Evolutionary conservation across 2,888 invertebrate genomes (phyloP).

Genomic region (Prosopocoilus inquinatus): DNA sequence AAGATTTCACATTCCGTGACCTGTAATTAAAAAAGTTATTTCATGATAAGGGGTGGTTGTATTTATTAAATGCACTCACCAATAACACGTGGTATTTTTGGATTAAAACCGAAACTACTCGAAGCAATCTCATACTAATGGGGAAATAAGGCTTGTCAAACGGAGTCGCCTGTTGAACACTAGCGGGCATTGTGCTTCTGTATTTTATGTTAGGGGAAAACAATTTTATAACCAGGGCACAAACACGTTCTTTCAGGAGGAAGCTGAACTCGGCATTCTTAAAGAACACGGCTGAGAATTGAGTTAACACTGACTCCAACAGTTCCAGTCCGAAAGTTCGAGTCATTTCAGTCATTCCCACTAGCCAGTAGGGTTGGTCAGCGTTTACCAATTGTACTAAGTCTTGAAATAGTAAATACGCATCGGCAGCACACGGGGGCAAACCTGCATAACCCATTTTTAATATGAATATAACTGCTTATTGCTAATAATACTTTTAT

Average conservation of each 20-base stretch:
- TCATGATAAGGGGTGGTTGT: background rate
- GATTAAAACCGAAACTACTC: conserved; percentile 90
- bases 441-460: conserved; percentile 51
- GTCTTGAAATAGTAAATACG: conserved; percentile 95
- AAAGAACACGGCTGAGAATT: conserved; percentile 81
- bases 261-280: conserved; percentile 94
- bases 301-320: conserved; percentile 87
- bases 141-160: conserved; percentile 94
- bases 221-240: conserved; percentile 95
- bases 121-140: conserved; percentile 89
- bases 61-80: conserved; percentile 56
- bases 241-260: conserved; percentile 92
- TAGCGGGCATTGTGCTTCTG: conserved; percentile 59
- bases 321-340: conserved; percentile 95
- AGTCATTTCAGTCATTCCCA: conserved; percentile 96
- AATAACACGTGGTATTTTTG: conserved; percentile 89
- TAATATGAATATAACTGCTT: background rate
- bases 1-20: conserved; percentile 99
- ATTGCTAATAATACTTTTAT: no score
- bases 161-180: conserved; percentile 62
- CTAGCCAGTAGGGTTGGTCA: conserved; percentile 93
- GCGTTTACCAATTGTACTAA: conserved; percentile 95
- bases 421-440: conserved; percentile 87
- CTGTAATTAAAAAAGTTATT: conserved; percentile 49
- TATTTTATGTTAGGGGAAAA: conserved; percentile 99